phyloP scores from a whole-genome alignment of 2,888 invertebrate genomes.

The Amphimallon solstitiale region DNA sequence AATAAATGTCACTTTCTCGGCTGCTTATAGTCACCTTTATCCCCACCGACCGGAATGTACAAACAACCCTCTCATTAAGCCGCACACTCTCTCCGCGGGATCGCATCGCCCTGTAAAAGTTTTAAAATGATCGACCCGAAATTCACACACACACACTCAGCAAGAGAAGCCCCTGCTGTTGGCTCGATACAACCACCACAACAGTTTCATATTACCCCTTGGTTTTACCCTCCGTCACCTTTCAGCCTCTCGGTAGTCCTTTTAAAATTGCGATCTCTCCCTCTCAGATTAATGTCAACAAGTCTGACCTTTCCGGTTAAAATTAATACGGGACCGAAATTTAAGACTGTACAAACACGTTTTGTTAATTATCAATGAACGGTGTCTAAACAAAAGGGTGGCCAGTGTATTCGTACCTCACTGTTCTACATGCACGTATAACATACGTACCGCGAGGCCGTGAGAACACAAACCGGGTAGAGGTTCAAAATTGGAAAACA shows the following conservation, averaged over 20 bases:
- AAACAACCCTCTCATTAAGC: constrained; percentile 8
- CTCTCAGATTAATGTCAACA: constrained; percentile 30
- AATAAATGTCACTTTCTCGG: constrained; percentile 4
- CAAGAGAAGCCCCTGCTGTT: background rate
- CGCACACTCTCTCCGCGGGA: background rate
- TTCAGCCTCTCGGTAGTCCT: background rate
- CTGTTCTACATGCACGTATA: too few species aligned
- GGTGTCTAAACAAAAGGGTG: constrained; percentile 15
- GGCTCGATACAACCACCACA: background rate
- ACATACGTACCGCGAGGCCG: too few species aligned
- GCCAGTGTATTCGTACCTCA: too few species aligned
- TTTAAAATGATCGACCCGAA: constrained; percentile 22
- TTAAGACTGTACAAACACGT: constrained; percentile 31
- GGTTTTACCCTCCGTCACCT: background rate
- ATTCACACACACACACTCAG: constrained; percentile 6
- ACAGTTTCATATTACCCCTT: constrained; percentile 15
- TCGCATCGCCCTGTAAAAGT: background rate
- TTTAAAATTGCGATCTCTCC: constrained; percentile 7
- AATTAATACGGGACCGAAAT: constrained; percentile 32
- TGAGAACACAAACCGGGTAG: background rate
- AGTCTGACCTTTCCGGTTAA: constrained; percentile 20
- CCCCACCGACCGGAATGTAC: background rate
- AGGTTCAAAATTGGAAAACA: background rate
- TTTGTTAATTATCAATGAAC: constrained; percentile 32
- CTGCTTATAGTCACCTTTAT: background rate